phyloP scores from a whole-genome alignment of 2,888 invertebrate species.

The Biston betularia region DNA sequence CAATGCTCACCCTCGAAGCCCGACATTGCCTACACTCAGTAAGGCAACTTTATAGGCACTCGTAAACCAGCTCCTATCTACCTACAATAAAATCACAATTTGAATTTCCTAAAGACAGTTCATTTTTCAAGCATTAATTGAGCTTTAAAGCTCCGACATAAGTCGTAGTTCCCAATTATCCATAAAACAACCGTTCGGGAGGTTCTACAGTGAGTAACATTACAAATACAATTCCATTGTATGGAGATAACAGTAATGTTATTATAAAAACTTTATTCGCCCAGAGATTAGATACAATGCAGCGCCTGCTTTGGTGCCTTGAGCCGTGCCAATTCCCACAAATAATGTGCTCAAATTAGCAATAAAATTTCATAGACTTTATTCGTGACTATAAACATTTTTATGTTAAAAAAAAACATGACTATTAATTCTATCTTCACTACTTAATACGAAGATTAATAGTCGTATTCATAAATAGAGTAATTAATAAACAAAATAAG shows the following conservation, averaged over 20 bases:
- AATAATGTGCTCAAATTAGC: slow-evolving; percentile 11
- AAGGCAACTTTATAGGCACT: slow-evolving; percentile 58
- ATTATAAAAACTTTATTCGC: slow-evolving; percentile 37
- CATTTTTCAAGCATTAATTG: slow-evolving; percentile 73
- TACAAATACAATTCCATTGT: slow-evolving; percentile 47
- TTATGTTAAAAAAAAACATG: slow-evolving; percentile 23
- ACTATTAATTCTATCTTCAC: slow-evolving; percentile 10
- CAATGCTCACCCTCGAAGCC: slow-evolving; percentile 6
- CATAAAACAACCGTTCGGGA: slow-evolving; percentile 63
- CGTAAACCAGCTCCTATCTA: slow-evolving; percentile 54
- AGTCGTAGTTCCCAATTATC: slow-evolving; percentile 63
- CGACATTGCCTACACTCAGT: slow-evolving; percentile 28
- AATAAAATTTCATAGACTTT: slow-evolving; percentile 18
- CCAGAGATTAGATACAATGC: slow-evolving; percentile 28
- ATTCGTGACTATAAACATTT: slow-evolving; percentile 12
- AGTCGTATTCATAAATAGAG: slow-evolving; percentile 24
- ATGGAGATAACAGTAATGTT: slow-evolving; percentile 38
- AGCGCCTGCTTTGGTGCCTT: slow-evolving; percentile 11
- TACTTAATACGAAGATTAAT: slow-evolving; percentile 25
- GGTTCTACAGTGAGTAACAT: slow-evolving; percentile 44
- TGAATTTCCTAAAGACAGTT: slow-evolving; percentile 66
- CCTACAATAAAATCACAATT: slow-evolving; percentile 62
- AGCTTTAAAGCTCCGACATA: slow-evolving; percentile 61
- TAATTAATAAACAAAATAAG: slow-evolving; percentile 30
- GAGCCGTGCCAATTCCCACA: slow-evolving; percentile 31